phyloP scores from a whole-genome alignment of 1,140 invertebrate genomes.

The Coenobita brevimanus region DNA sequence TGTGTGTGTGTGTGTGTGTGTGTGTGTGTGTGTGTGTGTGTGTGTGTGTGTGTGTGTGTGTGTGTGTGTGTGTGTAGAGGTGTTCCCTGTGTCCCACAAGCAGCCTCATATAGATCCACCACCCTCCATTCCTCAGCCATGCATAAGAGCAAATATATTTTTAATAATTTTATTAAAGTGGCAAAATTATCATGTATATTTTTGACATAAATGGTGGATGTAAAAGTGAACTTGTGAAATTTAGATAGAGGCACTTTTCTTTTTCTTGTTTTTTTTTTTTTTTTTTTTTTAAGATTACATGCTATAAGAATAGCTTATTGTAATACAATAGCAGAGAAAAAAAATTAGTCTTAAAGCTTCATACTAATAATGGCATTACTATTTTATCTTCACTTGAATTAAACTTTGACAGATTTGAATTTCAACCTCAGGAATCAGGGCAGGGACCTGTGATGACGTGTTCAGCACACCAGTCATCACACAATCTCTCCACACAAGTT shows the following conservation, averaged over 20 bases:
- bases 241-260: slow-evolving; percentile 33
- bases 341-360: not conserved
- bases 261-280: slow-evolving; percentile 29
- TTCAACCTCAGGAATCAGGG: slow-evolving; percentile 64
- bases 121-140: slow-evolving; percentile 20
- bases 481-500: not conserved
- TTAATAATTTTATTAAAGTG: slow-evolving; percentile 23
- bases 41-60: slow-evolving; percentile 16
- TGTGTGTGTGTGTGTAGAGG: not conserved
- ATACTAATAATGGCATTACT: not conserved
- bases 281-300: not conserved
- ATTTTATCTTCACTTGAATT: slow-evolving; percentile 25
- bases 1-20: not conserved
- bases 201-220: not conserved
- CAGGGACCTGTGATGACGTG: slow-evolving; percentile 51
- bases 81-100: not conserved
- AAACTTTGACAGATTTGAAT: slow-evolving; percentile 33
- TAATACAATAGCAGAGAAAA: not conserved
- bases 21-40: not conserved
- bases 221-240: slow-evolving; percentile 6
- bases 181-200: slow-evolving; percentile 10
- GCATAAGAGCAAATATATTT: slow-evolving; percentile 50
- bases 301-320: not conserved
- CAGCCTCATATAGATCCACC: slow-evolving; percentile 14
- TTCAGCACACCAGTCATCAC: slow-evolving; percentile 28